Conservation (phyloP, 2,113 vertebrate genomes). For the Urocolius indicus region DNA sequence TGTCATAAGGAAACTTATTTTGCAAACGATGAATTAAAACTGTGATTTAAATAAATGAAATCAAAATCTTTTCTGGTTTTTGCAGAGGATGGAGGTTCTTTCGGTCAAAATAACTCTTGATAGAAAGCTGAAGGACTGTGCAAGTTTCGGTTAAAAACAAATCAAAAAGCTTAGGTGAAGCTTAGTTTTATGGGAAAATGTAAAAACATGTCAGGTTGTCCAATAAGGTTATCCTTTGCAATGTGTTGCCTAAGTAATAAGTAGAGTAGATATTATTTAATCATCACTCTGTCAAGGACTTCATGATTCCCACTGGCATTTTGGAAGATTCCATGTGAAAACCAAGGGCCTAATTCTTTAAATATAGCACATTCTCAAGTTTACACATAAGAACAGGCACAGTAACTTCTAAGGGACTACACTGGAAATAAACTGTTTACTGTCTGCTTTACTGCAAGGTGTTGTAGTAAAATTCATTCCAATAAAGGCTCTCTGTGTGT, state of each 20-base stretch:
- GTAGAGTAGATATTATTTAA: conserved; percentile 41
- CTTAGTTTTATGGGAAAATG: not conserved
- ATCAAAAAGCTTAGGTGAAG: not conserved
- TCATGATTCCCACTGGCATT: conserved; percentile 27
- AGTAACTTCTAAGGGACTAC: not conserved
- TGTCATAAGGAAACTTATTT: not conserved
- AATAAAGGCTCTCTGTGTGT: not conserved
- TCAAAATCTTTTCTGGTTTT: too few species aligned
- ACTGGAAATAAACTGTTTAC: not conserved
- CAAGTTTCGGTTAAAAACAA: conserved; percentile 2
- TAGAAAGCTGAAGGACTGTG: not conserved
- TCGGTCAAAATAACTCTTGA: not conserved
- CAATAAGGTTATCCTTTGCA: conserved; percentile 29
- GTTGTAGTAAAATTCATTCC: not conserved
- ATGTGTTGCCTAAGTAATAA: conserved; percentile 19
- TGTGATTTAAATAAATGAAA: not conserved
- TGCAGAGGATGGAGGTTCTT: not conserved
- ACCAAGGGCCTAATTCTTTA: not conserved
- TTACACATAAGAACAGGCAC: not conserved
- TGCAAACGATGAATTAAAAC: not conserved
- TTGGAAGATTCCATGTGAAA: not conserved
- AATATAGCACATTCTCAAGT: not conserved
- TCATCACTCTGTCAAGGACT: conserved; percentile 35
- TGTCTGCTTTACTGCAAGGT: not conserved
- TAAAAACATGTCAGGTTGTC: conserved; percentile 35